phyloP scores from a whole-genome alignment of 2,888 invertebrate species.

The Homarus gammarus region DNA sequence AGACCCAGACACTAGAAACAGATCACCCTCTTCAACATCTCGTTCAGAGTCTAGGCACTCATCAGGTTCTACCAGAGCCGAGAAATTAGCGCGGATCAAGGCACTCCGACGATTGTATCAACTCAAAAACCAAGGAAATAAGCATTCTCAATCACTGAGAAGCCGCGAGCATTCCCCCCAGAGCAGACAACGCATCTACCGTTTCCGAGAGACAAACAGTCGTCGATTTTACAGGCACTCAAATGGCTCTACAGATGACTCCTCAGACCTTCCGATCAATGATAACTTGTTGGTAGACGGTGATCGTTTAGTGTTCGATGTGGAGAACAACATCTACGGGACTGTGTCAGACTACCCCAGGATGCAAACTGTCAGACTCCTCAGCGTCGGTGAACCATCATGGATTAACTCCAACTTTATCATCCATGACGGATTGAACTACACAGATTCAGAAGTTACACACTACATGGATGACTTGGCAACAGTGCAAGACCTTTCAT shows the following conservation, averaged over 20 bases:
- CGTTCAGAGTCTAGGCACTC: background rate
- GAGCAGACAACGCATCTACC: background rate
- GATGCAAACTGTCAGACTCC: slow-evolving; percentile 1
- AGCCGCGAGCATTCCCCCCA: slow-evolving; percentile 2
- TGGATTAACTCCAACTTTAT: slow-evolving; percentile 37
- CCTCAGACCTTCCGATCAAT: background rate
- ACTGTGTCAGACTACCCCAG: background rate
- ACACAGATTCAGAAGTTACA: background rate
- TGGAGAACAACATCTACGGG: slow-evolving; percentile 39
- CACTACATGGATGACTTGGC: background rate
- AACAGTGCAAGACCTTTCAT: background rate
- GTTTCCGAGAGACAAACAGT: slow-evolving; percentile 3
- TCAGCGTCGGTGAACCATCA: slow-evolving; percentile 51
- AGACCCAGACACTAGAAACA: background rate
- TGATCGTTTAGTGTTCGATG: slow-evolving; percentile 33
- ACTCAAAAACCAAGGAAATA: slow-evolving; percentile 1
- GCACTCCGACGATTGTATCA: slow-evolving; percentile 39
- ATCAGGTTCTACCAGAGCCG: slow-evolving; percentile 10
- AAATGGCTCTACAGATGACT: background rate
- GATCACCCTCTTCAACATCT: background rate
- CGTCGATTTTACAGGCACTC: slow-evolving; percentile 56
- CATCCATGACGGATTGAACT: slow-evolving; percentile 4
- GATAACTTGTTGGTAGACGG: slow-evolving; percentile 30
- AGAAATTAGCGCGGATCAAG: slow-evolving; percentile 45
- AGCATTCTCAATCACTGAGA: background rate